A percentile compares a stretch with the other conserved stretches of the same genome.
Conservation (phyloP, 2,113 vertebrate genomes). For the Oenanthe melanoleuca region DNA sequence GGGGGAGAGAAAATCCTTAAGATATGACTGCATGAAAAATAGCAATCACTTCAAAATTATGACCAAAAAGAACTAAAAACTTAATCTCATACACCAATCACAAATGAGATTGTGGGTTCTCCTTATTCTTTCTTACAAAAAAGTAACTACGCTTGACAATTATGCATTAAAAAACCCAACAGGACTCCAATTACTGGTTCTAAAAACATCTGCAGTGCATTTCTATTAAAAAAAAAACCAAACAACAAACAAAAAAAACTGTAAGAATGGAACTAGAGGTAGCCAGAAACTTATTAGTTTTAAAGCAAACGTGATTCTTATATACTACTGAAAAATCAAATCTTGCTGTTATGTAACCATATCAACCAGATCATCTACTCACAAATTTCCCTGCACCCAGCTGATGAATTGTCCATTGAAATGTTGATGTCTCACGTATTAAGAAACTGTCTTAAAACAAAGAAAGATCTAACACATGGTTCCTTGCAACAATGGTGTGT, state of each 20-base stretch:
- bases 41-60: background rate
- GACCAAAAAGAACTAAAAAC: background rate
- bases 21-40: background rate
- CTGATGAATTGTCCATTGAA: background rate
- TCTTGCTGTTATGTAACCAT: background rate
- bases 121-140: background rate
- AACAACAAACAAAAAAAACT: background rate
- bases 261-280: background rate
- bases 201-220: background rate
- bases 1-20: background rate
- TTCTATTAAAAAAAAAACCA: background rate
- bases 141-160: background rate
- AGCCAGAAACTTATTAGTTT: background rate
- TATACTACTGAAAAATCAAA: background rate
- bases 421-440: background rate
- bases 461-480: background rate
- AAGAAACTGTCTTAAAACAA: background rate
- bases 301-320: background rate
- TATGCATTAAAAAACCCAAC: background rate
- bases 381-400: background rate
- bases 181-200: background rate
- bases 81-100: background rate
- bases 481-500: background rate
- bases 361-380: background rate
- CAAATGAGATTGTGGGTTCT: background rate